Evolutionary conservation across 2,888 invertebrate species (phyloP).

Genomic region (Tridacna gigas): DNA sequence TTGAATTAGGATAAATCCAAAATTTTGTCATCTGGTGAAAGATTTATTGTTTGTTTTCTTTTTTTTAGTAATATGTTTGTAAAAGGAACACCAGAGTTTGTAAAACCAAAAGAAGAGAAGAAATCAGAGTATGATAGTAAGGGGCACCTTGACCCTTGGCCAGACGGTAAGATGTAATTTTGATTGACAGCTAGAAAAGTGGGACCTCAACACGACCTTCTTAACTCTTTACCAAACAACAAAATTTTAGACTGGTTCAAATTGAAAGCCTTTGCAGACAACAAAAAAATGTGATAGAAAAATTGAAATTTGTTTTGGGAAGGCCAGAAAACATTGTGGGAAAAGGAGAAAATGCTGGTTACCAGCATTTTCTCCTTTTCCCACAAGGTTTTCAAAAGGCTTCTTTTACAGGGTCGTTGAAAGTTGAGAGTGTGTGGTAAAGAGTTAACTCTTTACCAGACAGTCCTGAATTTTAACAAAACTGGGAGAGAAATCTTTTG

Average conservation of each 20-base stretch:
- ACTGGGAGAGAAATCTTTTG: too few species aligned
- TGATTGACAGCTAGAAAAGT: background rate
- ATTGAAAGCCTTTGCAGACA: background rate
- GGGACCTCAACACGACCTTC: background rate
- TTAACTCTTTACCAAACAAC: background rate
- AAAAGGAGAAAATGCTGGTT: constrained; percentile 3
- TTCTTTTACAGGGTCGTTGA: too few species aligned
- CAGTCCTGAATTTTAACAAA: too few species aligned
- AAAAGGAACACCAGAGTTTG: constrained; percentile 74
- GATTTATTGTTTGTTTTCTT: background rate
- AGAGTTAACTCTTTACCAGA: too few species aligned
- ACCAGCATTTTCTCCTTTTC: background rate
- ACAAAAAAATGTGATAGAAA: too few species aligned
- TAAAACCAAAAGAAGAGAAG: constrained; percentile 50
- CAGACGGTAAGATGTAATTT: constrained; percentile 68
- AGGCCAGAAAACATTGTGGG: background rate
- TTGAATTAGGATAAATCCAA: too few species aligned
- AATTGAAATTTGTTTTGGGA: background rate
- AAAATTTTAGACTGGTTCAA: background rate
- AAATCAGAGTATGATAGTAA: constrained; percentile 35
- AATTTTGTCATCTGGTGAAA: too few species aligned
- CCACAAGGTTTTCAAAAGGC: too few species aligned
- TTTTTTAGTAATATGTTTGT: constrained; percentile 75
- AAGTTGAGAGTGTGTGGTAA: too few species aligned
- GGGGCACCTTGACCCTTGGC: constrained; percentile 67